Evolutionary conservation across 2,888 invertebrate genomes (phyloP).

Genomic region (Mimas tiliae): DNA sequence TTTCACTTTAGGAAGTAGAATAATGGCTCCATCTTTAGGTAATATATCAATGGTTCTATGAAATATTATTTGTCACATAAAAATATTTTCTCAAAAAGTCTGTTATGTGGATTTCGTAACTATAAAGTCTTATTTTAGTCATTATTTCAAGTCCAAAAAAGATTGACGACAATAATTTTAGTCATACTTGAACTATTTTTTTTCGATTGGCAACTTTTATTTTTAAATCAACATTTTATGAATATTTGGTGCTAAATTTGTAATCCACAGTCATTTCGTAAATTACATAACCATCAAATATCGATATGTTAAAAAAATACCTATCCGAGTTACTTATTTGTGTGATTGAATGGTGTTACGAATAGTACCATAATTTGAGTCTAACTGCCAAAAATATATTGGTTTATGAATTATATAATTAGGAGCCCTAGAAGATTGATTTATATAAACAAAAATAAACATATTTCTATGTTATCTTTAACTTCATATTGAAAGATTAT

Average conservation of each 20-base stretch:
- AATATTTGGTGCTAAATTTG: conserved; percentile 54
- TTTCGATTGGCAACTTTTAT: conserved; percentile 7
- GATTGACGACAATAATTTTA: not conserved
- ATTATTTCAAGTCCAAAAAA: not conserved
- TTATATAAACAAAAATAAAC: conserved; percentile 18
- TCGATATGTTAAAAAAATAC: not conserved
- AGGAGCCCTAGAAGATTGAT: conserved; percentile 8
- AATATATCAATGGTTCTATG: too few species aligned
- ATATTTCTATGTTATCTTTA: conserved; percentile 36
- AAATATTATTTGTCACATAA: not conserved
- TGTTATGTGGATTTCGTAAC: not conserved
- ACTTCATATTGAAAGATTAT: conserved; percentile 31
- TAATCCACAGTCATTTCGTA: conserved; percentile 35
- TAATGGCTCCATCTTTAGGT: too few species aligned
- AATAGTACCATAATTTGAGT: conserved; percentile 33
- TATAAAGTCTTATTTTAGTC: not conserved
- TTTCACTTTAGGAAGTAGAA: too few species aligned
- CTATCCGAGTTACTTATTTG: not conserved
- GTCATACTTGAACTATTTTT: not conserved
- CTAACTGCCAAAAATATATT: conserved; percentile 42
- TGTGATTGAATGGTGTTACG: not conserved
- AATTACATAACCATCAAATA: not conserved
- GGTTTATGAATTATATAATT: conserved; percentile 28
- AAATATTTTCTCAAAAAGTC: not conserved
- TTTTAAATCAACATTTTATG: conserved; percentile 13